Evolutionary conservation across 2,113 vertebrate genomes (phyloP), one percentile per base, ranked within the genome.

Genomic region (Neofelis nebulosa): DNA sequence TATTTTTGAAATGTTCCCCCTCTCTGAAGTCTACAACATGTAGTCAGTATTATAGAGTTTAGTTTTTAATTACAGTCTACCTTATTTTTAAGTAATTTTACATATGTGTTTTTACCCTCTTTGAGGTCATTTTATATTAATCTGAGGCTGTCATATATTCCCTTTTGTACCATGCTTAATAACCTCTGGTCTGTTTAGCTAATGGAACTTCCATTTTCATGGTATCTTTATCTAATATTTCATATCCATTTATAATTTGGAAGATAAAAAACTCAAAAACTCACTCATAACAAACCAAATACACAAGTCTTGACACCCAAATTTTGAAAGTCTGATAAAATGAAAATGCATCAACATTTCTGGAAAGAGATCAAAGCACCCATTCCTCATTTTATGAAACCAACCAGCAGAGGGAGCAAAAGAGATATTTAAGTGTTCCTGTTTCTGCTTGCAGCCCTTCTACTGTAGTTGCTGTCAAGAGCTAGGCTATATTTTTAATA

Each of bases 391-490:
- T 94, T 85, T 55, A 81, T 48, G 41, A 90, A 93, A 83, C 25
- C 33, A 84, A 71, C 98, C 97, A 96, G 97, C 78, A 98, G 97
- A 96, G 97, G 97, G 97, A 91, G 95, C 89, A 97, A 95, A 97
- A 97, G 91, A 98, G 93, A 94, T 92, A 41, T 18, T 50, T 55
- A 93, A 89, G 15, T 36, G 48, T 82, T 79, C 41, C 3, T 61
- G 14, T 68, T 88, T 91, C 29, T 92, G 18, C 61, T 27, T 65
- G 57, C 2, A 4, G 16, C 48, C 38, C 7, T 65, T 90, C 25
- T 23, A 52, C 0, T 3, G 23, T 50, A 52, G 66, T 79, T 82
- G 68, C 57, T 36, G 21, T 95, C 45, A 71, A 85, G 31, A 66
- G 18, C 29, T 36, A 55, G 38, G 18, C 76, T 95, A 3, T 69